A percentile compares a stretch with the other conserved stretches of the same genome.
Conservation (phyloP, 2,113 vertebrate species). For the Arothron firmamentum region DNA sequence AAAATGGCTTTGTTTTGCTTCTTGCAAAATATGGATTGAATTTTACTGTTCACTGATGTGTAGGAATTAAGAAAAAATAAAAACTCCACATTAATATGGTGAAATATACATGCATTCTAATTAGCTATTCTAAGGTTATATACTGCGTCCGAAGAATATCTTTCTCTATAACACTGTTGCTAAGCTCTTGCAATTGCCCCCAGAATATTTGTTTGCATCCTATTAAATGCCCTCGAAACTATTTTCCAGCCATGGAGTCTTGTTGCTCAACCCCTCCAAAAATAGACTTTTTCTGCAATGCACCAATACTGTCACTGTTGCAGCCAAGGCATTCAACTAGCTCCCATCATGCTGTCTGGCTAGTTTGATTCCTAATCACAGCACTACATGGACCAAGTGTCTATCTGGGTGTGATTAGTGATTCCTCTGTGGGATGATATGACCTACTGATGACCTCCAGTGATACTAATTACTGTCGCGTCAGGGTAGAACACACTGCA, state of each 20-base stretch:
- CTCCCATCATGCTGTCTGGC: conserved; percentile 46
- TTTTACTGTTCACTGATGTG: no score
- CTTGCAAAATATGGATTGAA: no score
- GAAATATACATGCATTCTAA: no score
- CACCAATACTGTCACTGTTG: conserved; percentile 68
- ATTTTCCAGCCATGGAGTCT: conserved; percentile 49
- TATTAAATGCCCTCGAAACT: conserved; percentile 12
- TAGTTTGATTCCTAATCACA: conserved; percentile 51
- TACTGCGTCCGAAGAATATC: no score
- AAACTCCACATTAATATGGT: no score
- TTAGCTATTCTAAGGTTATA: no score
- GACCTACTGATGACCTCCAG: conserved; percentile 47
- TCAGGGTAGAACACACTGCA: conserved; percentile 9
- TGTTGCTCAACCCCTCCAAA: conserved; percentile 65
- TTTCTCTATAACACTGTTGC: neutral
- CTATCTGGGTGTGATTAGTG: conserved; percentile 53
- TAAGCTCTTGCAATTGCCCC: conserved; percentile 4
- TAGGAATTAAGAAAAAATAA: no score
- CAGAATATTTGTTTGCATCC: conserved; percentile 23
- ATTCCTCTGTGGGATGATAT: conserved; percentile 45
- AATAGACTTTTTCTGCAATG: conserved; percentile 73
- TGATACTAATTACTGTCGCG: conserved; percentile 50
- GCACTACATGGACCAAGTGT: conserved; percentile 38
- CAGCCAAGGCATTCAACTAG: conserved; percentile 47
- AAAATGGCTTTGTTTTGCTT: no score